Evolutionary conservation across 2,888 invertebrate species (phyloP), one percentile per base, ranked within the genome.

Genomic region (Phortica magna): DNA sequence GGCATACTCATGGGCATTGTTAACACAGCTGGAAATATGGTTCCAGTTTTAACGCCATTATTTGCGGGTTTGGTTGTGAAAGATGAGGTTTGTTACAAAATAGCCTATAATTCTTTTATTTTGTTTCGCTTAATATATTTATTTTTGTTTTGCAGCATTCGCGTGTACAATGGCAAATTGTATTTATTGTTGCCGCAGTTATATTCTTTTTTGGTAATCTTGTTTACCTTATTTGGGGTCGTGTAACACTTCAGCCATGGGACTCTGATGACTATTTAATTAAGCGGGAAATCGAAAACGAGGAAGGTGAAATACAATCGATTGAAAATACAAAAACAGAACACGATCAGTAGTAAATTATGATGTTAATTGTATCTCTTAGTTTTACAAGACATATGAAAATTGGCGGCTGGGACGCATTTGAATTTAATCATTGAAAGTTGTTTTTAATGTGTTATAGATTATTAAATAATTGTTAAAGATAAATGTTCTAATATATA

Each of bases 1-100:
- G 95, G 95, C 2, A 93, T 94, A 6, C 89, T 95, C 17, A 95
- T 95, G 95, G 95, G 95, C 0, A 93, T 95, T 65, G 94, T 94
- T 0, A 95, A 95, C 86, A 93, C 94, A 0, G 90, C 93, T 0
- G 94, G 94, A 0, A 95, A 94, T 85, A 87, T 94, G 10, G 93
- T 94, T 76, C 94, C 94, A 1, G 93, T 95, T 70, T 78, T 95
- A 0, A 94, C 94, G 0, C 95, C 95, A 0, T 85, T 94, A 0
- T 83, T 94, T 7, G 94, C 94, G 0, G 94, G 94, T 2, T 78
- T 93, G 1, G 91, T 95, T 12, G 93, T 95, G 0, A 89, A 91
- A 0, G 92, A 94, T 81, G 90, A 92, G 87, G 95, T 95, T 19
- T 6, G 4, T 10, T 31, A 1, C 2, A 31, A 0, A 4, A 41